Percentiles rank a stretch among this genome's conserved stretches.
phyloP scores from a whole-genome alignment of 1,140 invertebrate species.

The Mizuhopecten yessoensis region DNA sequence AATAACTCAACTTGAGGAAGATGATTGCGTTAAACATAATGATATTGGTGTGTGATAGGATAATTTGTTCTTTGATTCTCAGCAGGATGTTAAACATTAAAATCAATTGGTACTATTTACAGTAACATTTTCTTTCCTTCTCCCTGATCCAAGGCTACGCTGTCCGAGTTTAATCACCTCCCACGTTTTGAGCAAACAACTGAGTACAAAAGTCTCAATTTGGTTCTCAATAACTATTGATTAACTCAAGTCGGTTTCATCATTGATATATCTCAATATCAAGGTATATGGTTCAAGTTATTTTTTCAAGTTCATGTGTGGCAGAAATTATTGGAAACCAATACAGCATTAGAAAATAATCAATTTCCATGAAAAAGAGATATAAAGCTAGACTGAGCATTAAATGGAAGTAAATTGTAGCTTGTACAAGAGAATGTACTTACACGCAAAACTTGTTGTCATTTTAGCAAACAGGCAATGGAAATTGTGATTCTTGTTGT shows the following conservation, averaged over 20 bases:
- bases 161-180: too few relatives aligned
- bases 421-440: too few relatives aligned
- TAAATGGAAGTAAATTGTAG: too few relatives aligned
- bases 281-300: not conserved
- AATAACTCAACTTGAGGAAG: not conserved
- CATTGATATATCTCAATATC: not conserved
- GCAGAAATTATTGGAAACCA: not conserved
- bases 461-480: too few relatives aligned
- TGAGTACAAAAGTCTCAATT: too few relatives aligned
- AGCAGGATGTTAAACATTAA: not conserved
- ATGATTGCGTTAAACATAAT: not conserved
- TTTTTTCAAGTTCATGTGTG: not conserved
- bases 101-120: not conserved
- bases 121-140: too few relatives aligned
- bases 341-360: too few relatives aligned
- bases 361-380: not conserved
- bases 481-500: not conserved
- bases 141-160: too few relatives aligned
- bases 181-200: too few relatives aligned
- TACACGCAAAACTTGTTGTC: too few relatives aligned
- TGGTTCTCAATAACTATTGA: too few relatives aligned
- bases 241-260: not conserved
- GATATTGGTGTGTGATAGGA: not conserved
- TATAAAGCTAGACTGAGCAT: too few relatives aligned
- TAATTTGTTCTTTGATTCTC: not conserved